phyloP scores from a whole-genome alignment of 1,140 invertebrate genomes.

The Monomorium pharaonis region DNA sequence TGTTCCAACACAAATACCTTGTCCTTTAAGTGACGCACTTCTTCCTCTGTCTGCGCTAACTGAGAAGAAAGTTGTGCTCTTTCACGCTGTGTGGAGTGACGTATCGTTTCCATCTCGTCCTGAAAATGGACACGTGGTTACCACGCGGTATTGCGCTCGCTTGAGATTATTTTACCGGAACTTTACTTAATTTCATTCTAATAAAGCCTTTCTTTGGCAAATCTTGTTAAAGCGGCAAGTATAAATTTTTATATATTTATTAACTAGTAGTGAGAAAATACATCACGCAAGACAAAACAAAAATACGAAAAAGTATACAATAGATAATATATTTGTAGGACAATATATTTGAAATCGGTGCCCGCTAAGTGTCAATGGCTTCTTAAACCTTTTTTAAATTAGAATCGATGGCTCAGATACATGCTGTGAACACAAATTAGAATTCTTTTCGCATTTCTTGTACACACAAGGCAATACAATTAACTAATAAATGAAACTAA shows the following conservation, averaged over 20 bases:
- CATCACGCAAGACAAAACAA: neutral
- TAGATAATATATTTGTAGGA: slow-evolving; percentile 3
- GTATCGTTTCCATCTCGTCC: slow-evolving; percentile 89
- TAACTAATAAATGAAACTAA: neutral
- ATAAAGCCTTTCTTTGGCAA: slow-evolving; percentile 47
- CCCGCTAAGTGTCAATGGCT: neutral
- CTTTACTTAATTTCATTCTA: slow-evolving; percentile 44
- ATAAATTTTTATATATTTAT: neutral
- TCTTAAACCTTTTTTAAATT: neutral
- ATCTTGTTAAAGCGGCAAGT: slow-evolving; percentile 60
- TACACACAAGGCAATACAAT: neutral
- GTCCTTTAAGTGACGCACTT: slow-evolving; percentile 88
- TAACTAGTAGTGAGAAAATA: slow-evolving; percentile 4
- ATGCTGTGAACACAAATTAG: neutral
- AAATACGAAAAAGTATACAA: slow-evolving; percentile 20
- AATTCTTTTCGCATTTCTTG: neutral
- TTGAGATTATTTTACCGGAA: neutral
- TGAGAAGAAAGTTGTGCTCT: slow-evolving; percentile 86
- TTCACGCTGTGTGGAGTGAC: slow-evolving; percentile 88
- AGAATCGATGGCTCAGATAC: neutral
- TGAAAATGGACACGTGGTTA: slow-evolving; percentile 76
- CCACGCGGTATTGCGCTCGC: neutral
- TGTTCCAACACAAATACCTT: slow-evolving; percentile 89
- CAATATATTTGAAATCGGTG: neutral
- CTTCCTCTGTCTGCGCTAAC: slow-evolving; percentile 88